A percentile compares a stretch with the other conserved stretches of the same genome.
These are phyloP conservation scores for Virgularia gustaviana DNA, from an alignment of 92 coral and sea anemone genomes.

Conservation along the genomic window DNA sequence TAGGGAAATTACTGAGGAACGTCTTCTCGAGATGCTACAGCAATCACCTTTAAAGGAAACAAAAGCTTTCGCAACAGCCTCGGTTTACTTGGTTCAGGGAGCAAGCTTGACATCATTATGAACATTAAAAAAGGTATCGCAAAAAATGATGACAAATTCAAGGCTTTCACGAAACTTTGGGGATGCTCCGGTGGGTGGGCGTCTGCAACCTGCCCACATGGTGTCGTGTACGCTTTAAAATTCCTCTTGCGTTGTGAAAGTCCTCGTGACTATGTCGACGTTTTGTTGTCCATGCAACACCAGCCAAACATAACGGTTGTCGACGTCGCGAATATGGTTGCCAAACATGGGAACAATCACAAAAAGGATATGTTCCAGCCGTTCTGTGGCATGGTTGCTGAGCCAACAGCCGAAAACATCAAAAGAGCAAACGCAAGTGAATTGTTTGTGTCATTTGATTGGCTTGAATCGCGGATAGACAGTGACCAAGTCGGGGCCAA, in stretches of 20 bases:
- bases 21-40: too few species aligned
- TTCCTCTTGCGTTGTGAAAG: constrained; percentile 56
- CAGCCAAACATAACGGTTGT: too few species aligned
- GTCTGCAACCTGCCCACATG: too few species aligned
- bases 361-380: constrained; percentile 35
- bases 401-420: constrained; percentile 39
- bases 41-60: constrained; percentile 40
- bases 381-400: constrained; percentile 46
- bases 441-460: constrained; percentile 33
- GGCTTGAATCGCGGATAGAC: too few species aligned
- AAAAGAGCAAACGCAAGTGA: constrained; percentile 25
- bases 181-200: constrained; percentile 60
- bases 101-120: constrained; percentile 44
- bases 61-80: constrained; percentile 11
- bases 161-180: constrained; percentile 53
- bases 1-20: constrained; percentile 47
- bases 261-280: constrained; percentile 47
- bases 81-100: constrained; percentile 30
- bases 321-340: too few species aligned
- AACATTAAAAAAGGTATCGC: constrained; percentile 28
- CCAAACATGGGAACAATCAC: too few species aligned
- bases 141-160: constrained; percentile 44
- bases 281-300: constrained; percentile 36
- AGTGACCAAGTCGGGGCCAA: not conserved
- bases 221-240: constrained; percentile 50